Percentiles rank a stretch among this genome's conserved stretches.
phyloP scores from a whole-genome alignment of 2,113 vertebrate genomes.

The Petrocephalus microphthalmus region DNA sequence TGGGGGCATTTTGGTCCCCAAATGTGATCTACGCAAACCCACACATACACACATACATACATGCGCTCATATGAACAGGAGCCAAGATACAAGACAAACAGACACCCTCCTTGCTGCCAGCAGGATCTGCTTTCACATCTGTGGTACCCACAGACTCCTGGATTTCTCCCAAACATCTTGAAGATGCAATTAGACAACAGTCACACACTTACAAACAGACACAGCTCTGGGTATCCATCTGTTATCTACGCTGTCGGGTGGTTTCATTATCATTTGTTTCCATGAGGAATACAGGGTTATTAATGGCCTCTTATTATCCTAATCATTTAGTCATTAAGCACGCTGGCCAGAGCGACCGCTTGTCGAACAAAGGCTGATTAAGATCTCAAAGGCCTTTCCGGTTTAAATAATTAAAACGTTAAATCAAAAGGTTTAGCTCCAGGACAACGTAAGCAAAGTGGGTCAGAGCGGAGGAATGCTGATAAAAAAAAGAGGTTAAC shows the following conservation, averaged over 20 bases:
- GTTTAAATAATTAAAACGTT: constrained; percentile 30
- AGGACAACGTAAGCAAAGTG: constrained; percentile 7
- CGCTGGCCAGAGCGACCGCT: neutral
- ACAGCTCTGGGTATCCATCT: neutral
- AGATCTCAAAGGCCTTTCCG: constrained; percentile 30
- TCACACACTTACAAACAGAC: neutral
- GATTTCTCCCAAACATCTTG: neutral
- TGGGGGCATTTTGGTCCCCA: too few species aligned
- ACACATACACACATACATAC: neutral
- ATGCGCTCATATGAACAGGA: neutral
- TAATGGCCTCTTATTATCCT: neutral
- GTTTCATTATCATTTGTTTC: neutral
- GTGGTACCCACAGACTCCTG: neutral
- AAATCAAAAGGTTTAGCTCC: constrained; percentile 4
- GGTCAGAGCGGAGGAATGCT: neutral
- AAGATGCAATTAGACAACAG: neutral
- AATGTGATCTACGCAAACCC: neutral
- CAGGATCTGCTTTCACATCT: neutral
- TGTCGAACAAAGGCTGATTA: constrained; percentile 35
- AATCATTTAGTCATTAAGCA: neutral
- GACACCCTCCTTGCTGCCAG: neutral
- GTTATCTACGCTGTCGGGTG: neutral
- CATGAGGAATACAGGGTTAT: neutral
- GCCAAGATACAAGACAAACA: neutral
- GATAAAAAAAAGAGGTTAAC: neutral